A percentile compares a stretch with the other conserved stretches of the same genome.
Conservation (phyloP, 2,888 invertebrate species). For the Sabatieria punctata region DNA sequence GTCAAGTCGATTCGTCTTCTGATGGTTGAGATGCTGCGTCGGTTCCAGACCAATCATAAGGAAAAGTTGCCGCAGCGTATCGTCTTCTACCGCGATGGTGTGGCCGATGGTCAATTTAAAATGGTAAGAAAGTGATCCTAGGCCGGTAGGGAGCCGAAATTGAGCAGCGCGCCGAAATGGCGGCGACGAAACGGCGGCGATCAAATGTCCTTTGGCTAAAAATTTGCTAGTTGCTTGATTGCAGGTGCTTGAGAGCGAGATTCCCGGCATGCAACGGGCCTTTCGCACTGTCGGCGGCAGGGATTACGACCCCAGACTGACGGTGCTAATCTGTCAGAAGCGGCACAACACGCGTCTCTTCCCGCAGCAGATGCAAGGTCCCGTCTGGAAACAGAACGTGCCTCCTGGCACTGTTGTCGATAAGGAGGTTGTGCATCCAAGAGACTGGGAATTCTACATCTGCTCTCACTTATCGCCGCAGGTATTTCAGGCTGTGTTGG, state of each 20-base stretch:
- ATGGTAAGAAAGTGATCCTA: no score
- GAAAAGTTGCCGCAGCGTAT: neutral
- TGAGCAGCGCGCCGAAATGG: no score
- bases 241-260: neutral
- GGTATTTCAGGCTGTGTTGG: no score
- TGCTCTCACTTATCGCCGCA: neutral
- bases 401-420: neutral
- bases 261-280: neutral
- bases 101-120: neutral
- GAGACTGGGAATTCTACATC: neutral
- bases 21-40: neutral
- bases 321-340: neutral
- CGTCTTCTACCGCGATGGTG: conserved; percentile 2
- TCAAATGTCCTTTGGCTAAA: no score
- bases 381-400: neutral
- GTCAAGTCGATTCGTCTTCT: neutral
- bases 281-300: neutral
- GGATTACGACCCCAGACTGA: neutral
- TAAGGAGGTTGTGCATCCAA: neutral
- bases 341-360: neutral
- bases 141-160: no score
- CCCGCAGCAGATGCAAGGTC: neutral
- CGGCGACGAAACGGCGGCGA: no score
- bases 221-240: no score
- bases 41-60: neutral